Conservation (phyloP, 2,888 invertebrate genomes). For the Nymphalis urticae region DNA sequence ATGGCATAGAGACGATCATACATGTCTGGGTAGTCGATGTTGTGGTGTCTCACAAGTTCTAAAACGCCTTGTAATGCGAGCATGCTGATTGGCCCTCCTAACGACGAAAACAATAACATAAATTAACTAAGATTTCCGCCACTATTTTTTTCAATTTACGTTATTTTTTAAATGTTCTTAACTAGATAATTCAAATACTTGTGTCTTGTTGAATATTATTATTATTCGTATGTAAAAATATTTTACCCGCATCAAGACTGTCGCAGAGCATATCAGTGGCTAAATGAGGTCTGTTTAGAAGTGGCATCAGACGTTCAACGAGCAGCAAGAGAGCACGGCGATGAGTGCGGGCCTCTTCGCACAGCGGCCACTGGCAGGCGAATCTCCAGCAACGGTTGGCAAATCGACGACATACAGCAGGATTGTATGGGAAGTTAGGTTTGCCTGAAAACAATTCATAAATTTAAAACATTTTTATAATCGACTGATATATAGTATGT, state of each 20-base stretch:
- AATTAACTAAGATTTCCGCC: too few species aligned
- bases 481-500: too few species aligned
- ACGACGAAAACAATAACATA: not conserved
- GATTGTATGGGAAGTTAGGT: slow-evolving; percentile 82
- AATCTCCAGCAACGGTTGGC: slow-evolving; percentile 89
- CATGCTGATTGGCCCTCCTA: slow-evolving; percentile 93
- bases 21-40: slow-evolving; percentile 97
- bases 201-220: too few species aligned
- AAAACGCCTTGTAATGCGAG: slow-evolving; percentile 96
- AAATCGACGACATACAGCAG: slow-evolving; percentile 70
- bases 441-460: slow-evolving; percentile 47
- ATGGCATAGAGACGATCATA: slow-evolving; percentile 97
- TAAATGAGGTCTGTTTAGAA: slow-evolving; percentile 89
- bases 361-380: slow-evolving; percentile 87
- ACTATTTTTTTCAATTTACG: too few species aligned
- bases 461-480: not conserved
- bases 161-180: too few species aligned
- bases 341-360: slow-evolving; percentile 83
- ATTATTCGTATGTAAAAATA: not conserved
- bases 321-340: slow-evolving; percentile 90
- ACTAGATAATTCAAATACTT: too few species aligned
- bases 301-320: slow-evolving; percentile 90
- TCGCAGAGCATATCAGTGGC: slow-evolving; percentile 96
- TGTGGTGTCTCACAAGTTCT: slow-evolving; percentile 93
- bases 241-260: slow-evolving; percentile 88